These are phyloP conservation scores for Indicator maculatus DNA, from an alignment of 2,113 vertebrate species.

Conservation along the genomic window DNA sequence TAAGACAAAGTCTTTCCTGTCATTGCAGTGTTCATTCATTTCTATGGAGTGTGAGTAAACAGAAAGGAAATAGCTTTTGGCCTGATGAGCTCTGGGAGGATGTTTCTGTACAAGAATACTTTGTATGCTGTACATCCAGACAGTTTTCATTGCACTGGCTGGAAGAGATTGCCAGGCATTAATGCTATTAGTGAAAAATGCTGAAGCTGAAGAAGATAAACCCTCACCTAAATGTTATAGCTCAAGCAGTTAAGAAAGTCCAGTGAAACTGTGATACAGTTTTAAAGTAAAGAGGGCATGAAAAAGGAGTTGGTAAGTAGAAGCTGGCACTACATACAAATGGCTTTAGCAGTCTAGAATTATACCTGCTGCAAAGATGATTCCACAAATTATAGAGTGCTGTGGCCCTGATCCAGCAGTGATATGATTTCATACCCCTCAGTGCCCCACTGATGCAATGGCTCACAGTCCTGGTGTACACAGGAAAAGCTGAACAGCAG, in stretches of 20 bases:
- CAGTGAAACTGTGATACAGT: background rate
- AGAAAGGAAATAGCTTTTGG: slow-evolving; percentile 61
- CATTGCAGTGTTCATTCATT: slow-evolving; percentile 21
- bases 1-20: slow-evolving; percentile 19
- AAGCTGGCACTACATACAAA: background rate
- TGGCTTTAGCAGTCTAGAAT: background rate
- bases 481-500: background rate
- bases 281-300: background rate
- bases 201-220: slow-evolving; percentile 40
- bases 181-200: slow-evolving; percentile 21
- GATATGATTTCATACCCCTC: background rate
- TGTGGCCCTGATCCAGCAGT: background rate
- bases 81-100: slow-evolving; percentile 11
- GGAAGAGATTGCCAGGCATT: slow-evolving; percentile 18
- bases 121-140: slow-evolving; percentile 49
- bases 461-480: background rate
- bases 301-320: slow-evolving; percentile 1
- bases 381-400: background rate
- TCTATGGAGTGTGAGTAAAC: slow-evolving; percentile 38
- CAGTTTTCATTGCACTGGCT: slow-evolving; percentile 31
- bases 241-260: background rate
- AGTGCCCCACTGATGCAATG: background rate
- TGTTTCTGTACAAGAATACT: slow-evolving; percentile 51
- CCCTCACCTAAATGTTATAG: background rate
- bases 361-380: background rate